Conservation (phyloP, 92 coral and sea anemone species). For the Palythoa grandis region DNA sequence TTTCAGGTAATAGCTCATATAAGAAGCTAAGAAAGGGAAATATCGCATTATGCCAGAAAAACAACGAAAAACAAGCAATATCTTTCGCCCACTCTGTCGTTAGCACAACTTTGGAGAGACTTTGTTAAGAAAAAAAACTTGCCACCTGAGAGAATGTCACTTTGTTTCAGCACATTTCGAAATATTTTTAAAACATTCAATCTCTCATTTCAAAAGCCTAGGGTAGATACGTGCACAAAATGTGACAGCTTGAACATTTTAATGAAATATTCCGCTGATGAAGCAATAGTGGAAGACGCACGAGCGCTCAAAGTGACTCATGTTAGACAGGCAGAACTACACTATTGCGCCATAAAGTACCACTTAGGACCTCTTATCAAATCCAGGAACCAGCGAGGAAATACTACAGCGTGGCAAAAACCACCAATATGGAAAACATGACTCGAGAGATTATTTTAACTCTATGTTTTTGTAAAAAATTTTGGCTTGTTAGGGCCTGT, state of each 20-base stretch:
- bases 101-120: constrained; percentile 43
- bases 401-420: background rate
- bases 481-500: too few relatives aligned
- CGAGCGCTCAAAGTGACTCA: constrained; percentile 5
- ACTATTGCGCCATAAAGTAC: background rate
- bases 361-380: constrained; percentile 6
- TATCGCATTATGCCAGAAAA: constrained; percentile 39
- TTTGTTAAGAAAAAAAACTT: constrained; percentile 34
- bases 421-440: constrained; percentile 1
- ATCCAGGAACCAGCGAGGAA: background rate
- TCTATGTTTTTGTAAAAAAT: too few relatives aligned
- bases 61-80: constrained; percentile 40
- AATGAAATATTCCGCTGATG: constrained; percentile 7
- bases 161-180: constrained; percentile 38
- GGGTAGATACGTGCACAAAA: background rate
- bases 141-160: constrained; percentile 6
- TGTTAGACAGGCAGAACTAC: constrained; percentile 3
- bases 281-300: background rate
- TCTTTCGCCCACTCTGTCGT: constrained; percentile 28
- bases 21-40: constrained; percentile 39
- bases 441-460: background rate
- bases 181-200: constrained; percentile 35
- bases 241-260: background rate
- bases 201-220: constrained; percentile 43
- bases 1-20: constrained; percentile 36